Conservation (phyloP, 2,113 vertebrate genomes). For the Cricetomys ansorgei region DNA sequence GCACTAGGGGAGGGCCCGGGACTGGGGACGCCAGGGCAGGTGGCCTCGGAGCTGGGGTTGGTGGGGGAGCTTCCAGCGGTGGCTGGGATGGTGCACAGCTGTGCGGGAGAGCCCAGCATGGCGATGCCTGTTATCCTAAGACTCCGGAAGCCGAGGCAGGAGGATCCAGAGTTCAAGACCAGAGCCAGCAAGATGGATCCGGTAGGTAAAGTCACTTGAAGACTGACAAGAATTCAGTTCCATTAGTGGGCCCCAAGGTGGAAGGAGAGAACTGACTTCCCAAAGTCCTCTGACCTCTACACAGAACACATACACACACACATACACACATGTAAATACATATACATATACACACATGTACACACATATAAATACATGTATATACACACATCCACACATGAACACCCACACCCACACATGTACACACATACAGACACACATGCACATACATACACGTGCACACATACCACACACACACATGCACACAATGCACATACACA, state of each 20-base stretch:
- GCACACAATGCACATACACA: not conserved
- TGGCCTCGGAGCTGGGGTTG: no score
- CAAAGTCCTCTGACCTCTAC: not conserved
- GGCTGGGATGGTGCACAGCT: not conserved
- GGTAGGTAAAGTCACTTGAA: not conserved
- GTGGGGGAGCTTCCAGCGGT: no score
- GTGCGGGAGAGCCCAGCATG: not conserved
- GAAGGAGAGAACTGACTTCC: not conserved
- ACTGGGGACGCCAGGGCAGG: rapidly evolving
- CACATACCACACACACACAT: no score
- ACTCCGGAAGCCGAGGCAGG: not conserved
- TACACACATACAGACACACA: not conserved
- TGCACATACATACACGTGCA: no score
- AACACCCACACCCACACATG: no score
- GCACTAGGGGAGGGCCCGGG: not conserved
- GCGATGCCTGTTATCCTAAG: not conserved
- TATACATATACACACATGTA: not conserved
- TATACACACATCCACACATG: not conserved
- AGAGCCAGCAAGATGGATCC: not conserved
- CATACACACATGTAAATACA: not conserved
- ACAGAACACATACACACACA: not conserved
- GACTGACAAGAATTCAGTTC: not conserved
- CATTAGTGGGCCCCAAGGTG: not conserved
- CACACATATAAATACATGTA: not conserved
- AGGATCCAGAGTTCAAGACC: not conserved